Base-by-base conservation (phyloP, 2,113 vertebrate species). In the Ifrita kowaldi region DNA sequence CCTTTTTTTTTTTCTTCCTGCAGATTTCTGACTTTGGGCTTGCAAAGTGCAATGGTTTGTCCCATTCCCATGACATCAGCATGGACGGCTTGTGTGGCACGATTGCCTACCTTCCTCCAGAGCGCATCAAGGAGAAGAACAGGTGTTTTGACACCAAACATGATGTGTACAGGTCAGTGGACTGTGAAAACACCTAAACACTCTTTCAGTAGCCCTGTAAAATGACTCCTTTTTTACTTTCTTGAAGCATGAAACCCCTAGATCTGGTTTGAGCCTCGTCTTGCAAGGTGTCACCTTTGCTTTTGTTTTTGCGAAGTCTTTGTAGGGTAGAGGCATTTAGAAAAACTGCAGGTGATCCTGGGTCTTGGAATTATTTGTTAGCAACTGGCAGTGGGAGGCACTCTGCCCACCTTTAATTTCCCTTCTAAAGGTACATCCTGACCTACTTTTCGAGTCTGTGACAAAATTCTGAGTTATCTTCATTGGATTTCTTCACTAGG, bases 11-110 rank as follows among this genome's bases (percentile, higher is more conserved):
- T 46, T 30, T 17, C 2, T 2, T 6, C 6, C 27, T 1, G 1
- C 95, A 99, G 99, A 99, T 99, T 90, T 99, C 99, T 14, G 99
- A 99, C 90, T 99, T 99, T 69, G 99, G 99, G 59, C 98, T 99
- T 94, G 99, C 99, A n/a, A 98, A 99, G 69, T 99, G 99, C 98
- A 99, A 99, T 32, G 99, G 99, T 33, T 97, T 99, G 93, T 98
- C 99, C 23, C 98, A 99, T 95, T 98, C 98, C 0, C 99, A 99
- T 13, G 99, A 99, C 96, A 98, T 99, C 92, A 99, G 99, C 90
- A 98, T 99, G 93, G 99, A 99, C 1, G 99, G 99, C 23, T 98
- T 99, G 93, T 99, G 99, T 14, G 99, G 99, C 60, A 99, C 99
- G 2, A 99, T 99, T 6, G 99, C 99, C 6, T 99, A 99, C 92